Conservation (phyloP, 2,888 invertebrate species). For the Polydrusus tereticollis region DNA sequence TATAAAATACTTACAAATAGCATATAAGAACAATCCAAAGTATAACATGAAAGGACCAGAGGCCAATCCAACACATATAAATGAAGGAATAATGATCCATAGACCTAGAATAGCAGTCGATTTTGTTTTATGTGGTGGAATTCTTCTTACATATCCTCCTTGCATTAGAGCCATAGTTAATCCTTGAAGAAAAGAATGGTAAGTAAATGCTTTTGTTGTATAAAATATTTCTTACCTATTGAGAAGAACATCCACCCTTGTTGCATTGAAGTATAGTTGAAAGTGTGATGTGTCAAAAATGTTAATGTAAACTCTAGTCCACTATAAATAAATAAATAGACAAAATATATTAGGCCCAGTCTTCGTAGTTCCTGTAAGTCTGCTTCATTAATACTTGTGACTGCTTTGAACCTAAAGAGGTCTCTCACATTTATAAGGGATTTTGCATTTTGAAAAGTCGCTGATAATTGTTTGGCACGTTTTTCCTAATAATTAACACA, state of each 20-base stretch:
- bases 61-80: conserved; percentile 86
- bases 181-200: conserved; percentile 71
- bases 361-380: conserved; percentile 76
- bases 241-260: conserved; percentile 98
- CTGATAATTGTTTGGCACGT: conserved; percentile 77
- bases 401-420: conserved; percentile 76
- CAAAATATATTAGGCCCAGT: conserved; percentile 85
- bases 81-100: conserved; percentile 87
- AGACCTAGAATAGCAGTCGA: conserved; percentile 81
- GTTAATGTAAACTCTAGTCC: conserved; percentile 98
- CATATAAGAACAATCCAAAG: conserved; percentile 87
- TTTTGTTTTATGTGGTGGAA: conserved; percentile 81
- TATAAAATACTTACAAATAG: conserved; percentile 81
- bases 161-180: conserved; percentile 91
- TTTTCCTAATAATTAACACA: conserved; percentile 79
- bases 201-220: no score
- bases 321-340: conserved; percentile 94
- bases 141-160: conserved; percentile 88
- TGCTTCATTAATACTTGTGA: conserved; percentile 73
- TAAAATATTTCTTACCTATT: conserved; percentile 87
- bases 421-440: conserved; percentile 61
- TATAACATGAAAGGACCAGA: conserved; percentile 75
- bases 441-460: conserved; percentile 65
- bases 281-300: conserved; percentile 94
- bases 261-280: conserved; percentile 92